These are phyloP conservation scores for Heterodera filipjevi DNA, from an alignment of 2,888 invertebrate species.

Conservation along the genomic window DNA sequence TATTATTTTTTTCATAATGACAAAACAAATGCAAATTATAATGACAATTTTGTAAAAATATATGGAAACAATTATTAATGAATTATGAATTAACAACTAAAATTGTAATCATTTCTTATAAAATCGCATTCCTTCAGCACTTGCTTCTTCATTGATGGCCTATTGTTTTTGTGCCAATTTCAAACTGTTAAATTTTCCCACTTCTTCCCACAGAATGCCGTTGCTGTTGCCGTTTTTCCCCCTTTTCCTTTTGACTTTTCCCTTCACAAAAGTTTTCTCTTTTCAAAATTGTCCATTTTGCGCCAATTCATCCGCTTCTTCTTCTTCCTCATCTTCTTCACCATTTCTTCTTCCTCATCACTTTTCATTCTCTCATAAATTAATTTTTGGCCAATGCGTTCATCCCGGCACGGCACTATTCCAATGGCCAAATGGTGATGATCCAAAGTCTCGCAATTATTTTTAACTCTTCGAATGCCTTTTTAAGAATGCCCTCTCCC, in stretches of 20 bases:
- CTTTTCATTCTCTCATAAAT: neutral
- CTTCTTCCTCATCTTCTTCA: neutral
- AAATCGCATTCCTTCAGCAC: no score
- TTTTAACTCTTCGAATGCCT: neutral
- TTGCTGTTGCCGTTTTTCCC: neutral
- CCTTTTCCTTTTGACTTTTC: neutral
- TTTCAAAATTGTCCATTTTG: neutral
- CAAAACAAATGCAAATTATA: no score
- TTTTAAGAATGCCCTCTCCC: constrained; percentile 4
- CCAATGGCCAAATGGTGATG: neutral
- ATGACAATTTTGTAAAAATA: no score
- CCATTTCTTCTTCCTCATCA: neutral
- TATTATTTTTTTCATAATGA: no score
- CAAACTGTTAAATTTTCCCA: no score
- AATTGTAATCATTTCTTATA: no score
- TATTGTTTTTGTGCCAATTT: no score
- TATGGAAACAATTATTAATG: no score
- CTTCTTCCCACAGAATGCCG: neutral
- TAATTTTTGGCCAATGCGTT: neutral
- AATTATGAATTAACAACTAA: no score
- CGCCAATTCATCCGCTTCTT: neutral
- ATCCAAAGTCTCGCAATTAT: neutral
- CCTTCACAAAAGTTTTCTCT: neutral
- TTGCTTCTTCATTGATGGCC: no score
- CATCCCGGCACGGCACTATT: neutral